Base-by-base conservation (phyloP, 2,113 vertebrate genomes). In the Syngnathus floridae region DNA sequence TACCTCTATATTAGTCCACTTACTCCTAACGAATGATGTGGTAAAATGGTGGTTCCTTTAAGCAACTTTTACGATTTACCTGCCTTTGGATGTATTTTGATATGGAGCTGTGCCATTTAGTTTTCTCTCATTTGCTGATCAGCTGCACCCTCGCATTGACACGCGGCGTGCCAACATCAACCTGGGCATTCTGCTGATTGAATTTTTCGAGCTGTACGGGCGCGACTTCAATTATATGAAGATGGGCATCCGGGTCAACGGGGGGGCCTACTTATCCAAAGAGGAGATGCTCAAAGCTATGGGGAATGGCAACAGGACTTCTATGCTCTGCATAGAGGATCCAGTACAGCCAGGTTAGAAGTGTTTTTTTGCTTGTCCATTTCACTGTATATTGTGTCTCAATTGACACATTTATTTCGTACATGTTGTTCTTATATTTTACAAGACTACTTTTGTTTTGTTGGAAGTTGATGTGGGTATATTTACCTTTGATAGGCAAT, bases 161-260 rank as follows among this genome's bases (percentile, higher is more conserved):
- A 93, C 94, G 58, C 94, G 92, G 37, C 93, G 92, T 56, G 81
- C 93, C 81, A 94, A 90, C 87, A 93, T 94, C 75, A 98, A 99
- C 90, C 93, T 97, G 78, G 97, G 96, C 82, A 93, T 98, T 87
- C 93, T 99, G 83, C 93, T 99, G 76, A 98, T 98, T 71, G 97
- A 99, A 86, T 99, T 99, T 90, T 99, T 99, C 86, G 94, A 96
- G 88, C 92, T 99, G 48, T 99, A 98, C 56, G 95, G 96, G 77
- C 93, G 93, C 55, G 92, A 96, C 81, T 99, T 99, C 80, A 98
- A 98, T 89, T 98, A 99, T 86, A 89, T 95, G 88, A 96, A 98
- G 89, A 95, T 93, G 4, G 95, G 94, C 74, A 96, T 99, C 84
- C 91, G 93, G 80, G 95, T 99, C 90, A 98, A 95, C 66, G 94